Percentiles rank a stretch among this genome's conserved stretches.
These are phyloP conservation scores for Turritopsis rubra DNA, from an alignment of 30 jellyfish, hydroid and myxozoan species.

Conservation along the genomic window DNA sequence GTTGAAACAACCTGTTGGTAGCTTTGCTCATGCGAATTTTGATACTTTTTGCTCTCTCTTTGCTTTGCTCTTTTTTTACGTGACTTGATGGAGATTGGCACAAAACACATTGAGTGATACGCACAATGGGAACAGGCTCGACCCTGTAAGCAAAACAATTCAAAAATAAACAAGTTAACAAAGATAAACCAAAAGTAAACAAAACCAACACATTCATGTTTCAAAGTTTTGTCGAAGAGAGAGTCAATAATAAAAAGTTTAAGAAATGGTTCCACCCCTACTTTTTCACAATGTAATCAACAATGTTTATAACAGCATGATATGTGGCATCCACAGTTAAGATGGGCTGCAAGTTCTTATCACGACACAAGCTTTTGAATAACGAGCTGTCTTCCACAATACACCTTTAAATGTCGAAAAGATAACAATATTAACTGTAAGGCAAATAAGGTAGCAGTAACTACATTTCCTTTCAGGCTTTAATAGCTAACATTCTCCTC, in stretches of 20 bases:
- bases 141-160: slow-evolving; percentile 30
- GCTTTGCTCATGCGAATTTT: slow-evolving; percentile 70
- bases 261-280: slow-evolving; percentile 19
- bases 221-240: neutral
- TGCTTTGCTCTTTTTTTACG: slow-evolving; percentile 44
- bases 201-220: neutral
- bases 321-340: slow-evolving; percentile 72
- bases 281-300: slow-evolving; percentile 61
- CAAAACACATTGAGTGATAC: slow-evolving; percentile 51
- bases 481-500: no score
- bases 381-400: slow-evolving; percentile 68
- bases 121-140: slow-evolving; percentile 82
- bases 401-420: slow-evolving; percentile 80
- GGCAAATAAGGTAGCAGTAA: neutral
- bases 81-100: slow-evolving; percentile 31
- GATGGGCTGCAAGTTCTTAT: slow-evolving; percentile 34
- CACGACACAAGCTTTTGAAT: slow-evolving; percentile 65
- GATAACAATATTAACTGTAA: neutral
- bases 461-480: no score
- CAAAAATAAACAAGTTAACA: neutral
- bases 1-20: slow-evolving; percentile 72
- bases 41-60: slow-evolving; percentile 47
- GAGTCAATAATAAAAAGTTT: no score
- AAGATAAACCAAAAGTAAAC: neutral
- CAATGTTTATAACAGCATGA: slow-evolving; percentile 49